Evolutionary conservation across 2,113 vertebrate genomes (phyloP).

Genomic region (Columba janthina): DNA sequence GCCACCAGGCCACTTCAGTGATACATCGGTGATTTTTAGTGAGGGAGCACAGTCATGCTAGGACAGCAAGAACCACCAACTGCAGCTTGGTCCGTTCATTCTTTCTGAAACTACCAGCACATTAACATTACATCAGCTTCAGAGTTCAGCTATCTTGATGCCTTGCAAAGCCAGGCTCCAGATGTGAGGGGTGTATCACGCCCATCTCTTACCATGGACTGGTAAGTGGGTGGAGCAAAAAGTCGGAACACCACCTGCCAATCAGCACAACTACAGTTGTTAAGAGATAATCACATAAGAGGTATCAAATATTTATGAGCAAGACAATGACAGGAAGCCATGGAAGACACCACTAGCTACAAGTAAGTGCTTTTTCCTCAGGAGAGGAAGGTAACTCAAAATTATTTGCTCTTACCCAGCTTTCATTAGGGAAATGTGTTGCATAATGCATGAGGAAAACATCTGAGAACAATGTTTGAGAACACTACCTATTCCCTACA

Average conservation of each 20-base stretch:
- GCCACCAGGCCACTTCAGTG: not conserved
- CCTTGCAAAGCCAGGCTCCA: not conserved
- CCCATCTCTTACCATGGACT: not conserved
- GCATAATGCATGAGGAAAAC: conserved; percentile 63
- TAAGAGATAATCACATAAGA: not conserved
- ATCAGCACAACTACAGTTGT: not conserved
- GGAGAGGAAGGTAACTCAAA: conserved; percentile 27
- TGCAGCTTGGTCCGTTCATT: not conserved
- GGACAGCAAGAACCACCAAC: not conserved
- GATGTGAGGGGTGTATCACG: not conserved
- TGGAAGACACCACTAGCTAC: not conserved
- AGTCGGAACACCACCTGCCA: not conserved
- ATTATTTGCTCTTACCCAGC: conserved; percentile 5
- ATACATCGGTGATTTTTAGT: not conserved
- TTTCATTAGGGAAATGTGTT: conserved; percentile 9
- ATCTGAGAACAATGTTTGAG: conserved; percentile 1
- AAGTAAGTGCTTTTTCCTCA: conserved; percentile 28
- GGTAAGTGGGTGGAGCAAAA: not conserved
- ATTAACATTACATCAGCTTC: not conserved
- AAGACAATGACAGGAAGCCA: conserved; percentile 37
- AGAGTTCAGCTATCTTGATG: not conserved
- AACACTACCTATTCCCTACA: conserved; percentile 15
- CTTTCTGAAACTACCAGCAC: not conserved
- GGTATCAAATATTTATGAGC: conserved; percentile 8
- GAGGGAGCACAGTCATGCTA: not conserved